These are phyloP conservation scores for Pogonognathellus flavescens DNA, from an alignment of 1,140 invertebrate species.

Conservation along the genomic window DNA sequence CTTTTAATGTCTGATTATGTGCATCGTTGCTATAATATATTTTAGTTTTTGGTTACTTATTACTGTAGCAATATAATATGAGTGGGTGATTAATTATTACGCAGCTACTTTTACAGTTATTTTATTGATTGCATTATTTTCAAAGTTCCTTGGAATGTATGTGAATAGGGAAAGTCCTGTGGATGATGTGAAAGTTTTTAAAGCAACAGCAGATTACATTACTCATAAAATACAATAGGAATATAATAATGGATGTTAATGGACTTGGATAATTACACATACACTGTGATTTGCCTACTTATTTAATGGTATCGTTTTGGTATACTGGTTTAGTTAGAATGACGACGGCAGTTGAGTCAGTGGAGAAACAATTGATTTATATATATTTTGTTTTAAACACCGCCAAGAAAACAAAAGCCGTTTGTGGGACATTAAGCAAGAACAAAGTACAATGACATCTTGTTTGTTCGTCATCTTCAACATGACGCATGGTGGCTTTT, in stretches of 20 bases:
- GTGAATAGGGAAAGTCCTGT: constrained; percentile 6
- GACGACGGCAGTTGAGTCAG: background rate
- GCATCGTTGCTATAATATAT: background rate
- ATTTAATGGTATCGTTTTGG: constrained; percentile 39
- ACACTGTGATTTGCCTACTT: constrained; percentile 45
- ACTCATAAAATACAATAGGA: background rate
- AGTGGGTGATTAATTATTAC: background rate
- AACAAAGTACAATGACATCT: background rate
- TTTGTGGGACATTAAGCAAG: background rate
- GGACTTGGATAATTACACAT: background rate
- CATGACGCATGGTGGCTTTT: constrained; percentile 2
- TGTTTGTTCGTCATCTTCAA: background rate
- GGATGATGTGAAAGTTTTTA: background rate
- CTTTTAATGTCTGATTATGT: background rate
- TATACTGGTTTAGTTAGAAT: background rate
- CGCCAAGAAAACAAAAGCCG: background rate
- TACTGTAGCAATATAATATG: background rate
- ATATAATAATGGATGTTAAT: constrained; percentile 4
- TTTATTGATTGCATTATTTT: constrained; percentile 24
- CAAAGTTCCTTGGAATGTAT: constrained; percentile 32
- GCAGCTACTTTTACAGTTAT: background rate
- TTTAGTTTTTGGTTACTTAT: background rate
- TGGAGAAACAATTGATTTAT: background rate
- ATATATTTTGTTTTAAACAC: no score
- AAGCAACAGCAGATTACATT: background rate